phyloP scores from a whole-genome alignment of 1,140 invertebrate genomes.

The Drosophila watanabei region DNA sequence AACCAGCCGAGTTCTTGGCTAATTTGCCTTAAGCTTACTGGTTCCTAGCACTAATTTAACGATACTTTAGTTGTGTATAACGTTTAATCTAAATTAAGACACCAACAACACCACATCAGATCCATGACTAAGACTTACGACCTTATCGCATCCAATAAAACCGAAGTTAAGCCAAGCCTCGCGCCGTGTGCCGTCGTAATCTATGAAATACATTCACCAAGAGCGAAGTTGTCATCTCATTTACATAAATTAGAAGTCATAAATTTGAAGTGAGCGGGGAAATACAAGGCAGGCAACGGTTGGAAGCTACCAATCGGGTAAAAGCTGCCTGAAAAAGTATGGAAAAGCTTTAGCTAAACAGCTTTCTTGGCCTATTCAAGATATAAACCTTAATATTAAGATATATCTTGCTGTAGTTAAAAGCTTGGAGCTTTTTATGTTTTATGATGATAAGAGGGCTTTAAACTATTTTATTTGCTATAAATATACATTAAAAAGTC shows the following conservation, averaged over 20 bases:
- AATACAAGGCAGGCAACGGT: constrained; percentile 9
- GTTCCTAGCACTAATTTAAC: constrained; percentile 69
- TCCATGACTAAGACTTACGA: constrained; percentile 58
- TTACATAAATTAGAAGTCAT: constrained; percentile 80
- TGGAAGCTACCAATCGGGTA: constrained; percentile 12
- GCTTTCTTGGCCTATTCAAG: neutral
- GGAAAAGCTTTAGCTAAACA: neutral
- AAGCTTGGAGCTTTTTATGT: constrained; percentile 3
- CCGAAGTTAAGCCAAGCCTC: constrained; percentile 32
- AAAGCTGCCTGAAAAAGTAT: neutral
- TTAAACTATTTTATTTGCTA: neutral
- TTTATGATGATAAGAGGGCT: neutral
- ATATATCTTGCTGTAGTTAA: neutral
- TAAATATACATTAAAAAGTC: neutral
- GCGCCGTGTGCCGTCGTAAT: constrained; percentile 41
- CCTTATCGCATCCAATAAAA: constrained; percentile 54
- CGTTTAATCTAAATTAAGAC: constrained; percentile 66
- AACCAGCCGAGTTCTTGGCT: constrained; percentile 66
- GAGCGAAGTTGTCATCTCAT: constrained; percentile 75
- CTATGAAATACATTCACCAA: constrained; percentile 69
- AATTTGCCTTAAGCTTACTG: constrained; percentile 78
- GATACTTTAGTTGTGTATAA: constrained; percentile 60
- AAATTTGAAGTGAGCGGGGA: constrained; percentile 73
- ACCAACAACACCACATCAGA: constrained; percentile 38
- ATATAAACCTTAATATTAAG: neutral